Evolutionary conservation across 2,888 invertebrate species (phyloP).

Genomic region (Mythimna loreyi): DNA sequence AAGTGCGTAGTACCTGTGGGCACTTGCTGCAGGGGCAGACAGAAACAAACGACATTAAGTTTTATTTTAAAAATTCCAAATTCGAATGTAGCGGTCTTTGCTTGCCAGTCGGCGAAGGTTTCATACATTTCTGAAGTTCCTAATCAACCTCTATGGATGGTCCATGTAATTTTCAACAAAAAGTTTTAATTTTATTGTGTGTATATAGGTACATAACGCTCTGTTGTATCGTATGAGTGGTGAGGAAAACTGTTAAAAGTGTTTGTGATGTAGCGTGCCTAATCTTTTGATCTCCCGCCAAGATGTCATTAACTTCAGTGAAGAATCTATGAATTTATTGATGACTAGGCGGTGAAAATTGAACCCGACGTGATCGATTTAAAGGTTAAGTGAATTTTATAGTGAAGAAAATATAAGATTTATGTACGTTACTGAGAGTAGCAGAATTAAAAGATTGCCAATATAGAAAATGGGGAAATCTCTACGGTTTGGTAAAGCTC

Average conservation of each 20-base stretch:
- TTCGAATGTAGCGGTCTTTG: conserved; percentile 74
- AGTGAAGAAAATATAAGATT: conserved; percentile 24
- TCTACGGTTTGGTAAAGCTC: conserved; percentile 77
- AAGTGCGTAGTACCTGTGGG: conserved; percentile 78
- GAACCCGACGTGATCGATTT: conserved; percentile 56
- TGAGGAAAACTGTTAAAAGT: conserved; percentile 39
- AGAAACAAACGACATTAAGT: conserved; percentile 80
- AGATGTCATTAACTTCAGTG: conserved; percentile 62
- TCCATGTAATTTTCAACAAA: background rate
- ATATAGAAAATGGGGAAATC: conserved; percentile 67
- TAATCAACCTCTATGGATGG: conserved; percentile 42
- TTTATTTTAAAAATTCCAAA: conserved; percentile 82
- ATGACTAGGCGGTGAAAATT: conserved; percentile 56
- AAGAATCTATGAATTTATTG: conserved; percentile 63
- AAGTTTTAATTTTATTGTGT: background rate
- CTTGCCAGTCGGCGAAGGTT: conserved; percentile 74
- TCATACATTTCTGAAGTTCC: conserved; percentile 47
- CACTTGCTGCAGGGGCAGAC: conserved; percentile 85
- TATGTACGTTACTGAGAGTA: conserved; percentile 21
- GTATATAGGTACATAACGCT: conserved; percentile 19
- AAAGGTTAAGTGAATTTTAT: conserved; percentile 18
- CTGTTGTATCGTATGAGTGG: conserved; percentile 27
- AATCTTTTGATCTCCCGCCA: conserved; percentile 69
- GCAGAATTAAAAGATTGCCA: conserved; percentile 57
- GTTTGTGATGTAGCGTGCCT: conserved; percentile 59